phyloP scores from a whole-genome alignment of 1,140 invertebrate genomes.

The Caenorhabditis inopinata region DNA sequence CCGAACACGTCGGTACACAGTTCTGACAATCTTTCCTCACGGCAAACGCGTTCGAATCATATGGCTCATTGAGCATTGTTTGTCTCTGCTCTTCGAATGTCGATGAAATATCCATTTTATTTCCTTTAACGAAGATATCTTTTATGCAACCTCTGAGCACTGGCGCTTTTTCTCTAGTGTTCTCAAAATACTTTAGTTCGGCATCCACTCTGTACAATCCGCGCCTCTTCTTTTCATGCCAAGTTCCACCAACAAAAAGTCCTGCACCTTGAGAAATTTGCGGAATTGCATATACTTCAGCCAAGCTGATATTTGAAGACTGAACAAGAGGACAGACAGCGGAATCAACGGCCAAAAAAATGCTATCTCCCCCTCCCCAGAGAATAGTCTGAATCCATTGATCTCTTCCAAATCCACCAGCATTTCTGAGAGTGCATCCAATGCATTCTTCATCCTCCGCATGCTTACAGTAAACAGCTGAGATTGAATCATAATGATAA shows the following conservation, averaged over 20 bases:
- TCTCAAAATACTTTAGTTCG: slow-evolving; percentile 37
- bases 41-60: slow-evolving; percentile 18
- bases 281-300: slow-evolving; percentile 39
- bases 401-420: slow-evolving; percentile 21
- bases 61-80: neutral
- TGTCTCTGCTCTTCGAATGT: slow-evolving; percentile 4
- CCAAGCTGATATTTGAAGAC: slow-evolving; percentile 25
- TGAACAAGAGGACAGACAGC: slow-evolving; percentile 16
- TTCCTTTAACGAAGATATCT: slow-evolving; percentile 35
- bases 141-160: slow-evolving; percentile 36
- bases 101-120: neutral
- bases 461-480: slow-evolving; percentile 17
- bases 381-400: slow-evolving; percentile 30
- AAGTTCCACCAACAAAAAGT: slow-evolving; percentile 38
- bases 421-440: neutral
- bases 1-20: slow-evolving; percentile 11
- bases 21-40: neutral
- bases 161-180: slow-evolving; percentile 38
- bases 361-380: slow-evolving; percentile 27
- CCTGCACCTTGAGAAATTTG: slow-evolving; percentile 22
- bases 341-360: neutral
- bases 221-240: slow-evolving; percentile 35
- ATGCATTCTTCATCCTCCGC: slow-evolving; percentile 23
- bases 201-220: slow-evolving; percentile 22
- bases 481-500: neutral